Evolutionary conservation across 2,113 vertebrate species (phyloP), one percentile per base, ranked within the genome.

Genomic region (Crocuta crocuta): DNA sequence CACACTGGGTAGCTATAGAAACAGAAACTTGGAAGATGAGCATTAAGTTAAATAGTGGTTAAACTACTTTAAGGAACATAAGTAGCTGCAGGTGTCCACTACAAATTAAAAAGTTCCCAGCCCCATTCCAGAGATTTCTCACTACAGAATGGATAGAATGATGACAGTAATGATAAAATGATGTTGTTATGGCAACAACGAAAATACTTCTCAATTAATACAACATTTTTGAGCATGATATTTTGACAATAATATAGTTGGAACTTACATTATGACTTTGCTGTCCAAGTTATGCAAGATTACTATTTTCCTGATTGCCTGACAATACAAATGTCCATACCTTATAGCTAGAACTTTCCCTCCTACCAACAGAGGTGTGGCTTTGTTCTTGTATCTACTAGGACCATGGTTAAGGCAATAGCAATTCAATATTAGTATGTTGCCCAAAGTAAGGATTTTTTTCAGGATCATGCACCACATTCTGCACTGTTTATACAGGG

Each of bases 151-250:
- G 33, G 8, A 48, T 73, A 8, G 7, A 11, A n/a, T n/a, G 45
- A 95, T 88, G 11, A 86, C 26, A 35, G 16, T 78, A 12, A 50
- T 89, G 35, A 82, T n/a, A 58, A 94, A 88, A 66, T 58, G 3
- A 66, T 68, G 19, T 31, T 43, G 7, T 81, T 53, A 78, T 85
- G 28, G 10, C 11, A n/a, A 85, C 48, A 61, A 61, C 28, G 55
- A 43, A 63, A 58, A 43, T 48, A 15, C 3, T 73, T 71, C 31
- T 70, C 35, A 85, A 81, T 68, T 45, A 79, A 81, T 63, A 63
- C 2, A 70, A 63, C 35, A 80, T 87, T 88, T 63, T 50, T 19
- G 4, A 85, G n/a, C 15, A 89, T 35, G 80, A 35, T n/a, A 24
- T 61, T 1, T 80, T 80, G 11, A 5, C 17, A 8, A 74, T 28